Percentiles rank a stretch among this genome's conserved stretches.
These are phyloP conservation scores for Dunckerocampus dactyliophorus DNA, from an alignment of 2,113 vertebrate species.

Conservation along the genomic window DNA sequence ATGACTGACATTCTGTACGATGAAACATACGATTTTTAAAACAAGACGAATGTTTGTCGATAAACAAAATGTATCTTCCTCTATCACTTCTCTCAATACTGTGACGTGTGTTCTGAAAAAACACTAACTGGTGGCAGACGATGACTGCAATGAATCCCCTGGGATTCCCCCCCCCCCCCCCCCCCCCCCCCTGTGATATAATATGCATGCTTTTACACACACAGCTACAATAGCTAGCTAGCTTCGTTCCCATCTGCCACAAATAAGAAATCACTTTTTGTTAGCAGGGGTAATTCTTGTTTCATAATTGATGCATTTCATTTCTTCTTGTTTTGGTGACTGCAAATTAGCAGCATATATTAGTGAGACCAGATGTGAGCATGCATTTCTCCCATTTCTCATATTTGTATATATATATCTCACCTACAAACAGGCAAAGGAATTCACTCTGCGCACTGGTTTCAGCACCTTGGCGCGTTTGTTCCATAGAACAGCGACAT, in stretches of 20 bases:
- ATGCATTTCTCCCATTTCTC: conserved; percentile 12
- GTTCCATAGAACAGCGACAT: no score
- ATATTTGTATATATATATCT: no score
- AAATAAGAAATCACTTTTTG: conserved; percentile 32
- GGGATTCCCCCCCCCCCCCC: neutral
- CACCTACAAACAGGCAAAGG: no score
- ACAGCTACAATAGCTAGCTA: neutral
- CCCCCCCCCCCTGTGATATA: neutral
- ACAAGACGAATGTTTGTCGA: no score
- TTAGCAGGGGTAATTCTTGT: conserved; percentile 34
- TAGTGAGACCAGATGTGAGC: conserved; percentile 22
- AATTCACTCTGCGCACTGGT: no score
- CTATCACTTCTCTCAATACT: neutral
- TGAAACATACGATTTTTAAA: no score
- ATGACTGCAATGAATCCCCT: neutral
- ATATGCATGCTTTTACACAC: conserved; percentile 6
- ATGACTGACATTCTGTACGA: no score
- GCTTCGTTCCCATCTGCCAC: conserved; percentile 24
- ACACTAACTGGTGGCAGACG: neutral
- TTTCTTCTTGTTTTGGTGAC: conserved; percentile 13
- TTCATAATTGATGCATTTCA: conserved; percentile 31
- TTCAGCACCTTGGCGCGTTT: no score
- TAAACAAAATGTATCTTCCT: no score
- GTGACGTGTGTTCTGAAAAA: neutral
- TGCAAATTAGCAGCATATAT: conserved; percentile 25